A percentile compares a stretch with the other conserved stretches of the same genome.
Evolutionary conservation across 2,888 invertebrate genomes (phyloP).

Genomic region (Leptinotarsa haldemani): DNA sequence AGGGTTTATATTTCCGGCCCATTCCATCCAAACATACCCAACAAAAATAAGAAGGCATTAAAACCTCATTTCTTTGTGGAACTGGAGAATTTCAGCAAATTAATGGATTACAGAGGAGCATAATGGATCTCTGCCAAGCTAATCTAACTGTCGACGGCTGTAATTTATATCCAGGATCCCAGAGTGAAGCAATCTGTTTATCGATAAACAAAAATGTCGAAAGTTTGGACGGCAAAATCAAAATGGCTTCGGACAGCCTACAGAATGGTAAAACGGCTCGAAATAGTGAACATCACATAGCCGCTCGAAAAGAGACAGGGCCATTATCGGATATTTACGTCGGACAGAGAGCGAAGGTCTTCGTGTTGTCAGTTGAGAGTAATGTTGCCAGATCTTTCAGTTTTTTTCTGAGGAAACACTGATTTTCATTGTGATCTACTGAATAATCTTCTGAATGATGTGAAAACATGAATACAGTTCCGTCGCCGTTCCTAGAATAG

Average conservation of each 20-base stretch:
- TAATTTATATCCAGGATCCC: background rate
- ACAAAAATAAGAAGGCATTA: background rate
- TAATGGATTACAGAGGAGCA: background rate
- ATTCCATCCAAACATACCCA: background rate
- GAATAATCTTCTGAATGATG: too few species aligned
- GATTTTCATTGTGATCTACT: too few species aligned
- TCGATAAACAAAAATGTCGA: constrained; percentile 43
- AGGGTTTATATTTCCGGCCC: background rate
- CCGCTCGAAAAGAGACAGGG: constrained; percentile 45
- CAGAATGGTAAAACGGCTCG: constrained; percentile 36
- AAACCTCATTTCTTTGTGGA: background rate
- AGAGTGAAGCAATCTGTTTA: background rate
- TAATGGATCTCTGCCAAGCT: constrained; percentile 6
- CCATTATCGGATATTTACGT: constrained; percentile 31
- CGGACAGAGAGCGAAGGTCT: constrained; percentile 48
- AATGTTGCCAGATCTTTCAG: too few species aligned
- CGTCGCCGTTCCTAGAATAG: too few species aligned
- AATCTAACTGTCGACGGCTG: background rate
- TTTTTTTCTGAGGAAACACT: too few species aligned
- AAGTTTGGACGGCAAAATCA: constrained; percentile 55
- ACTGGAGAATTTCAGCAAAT: background rate
- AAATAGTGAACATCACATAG: constrained; percentile 28
- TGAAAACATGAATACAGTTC: too few species aligned
- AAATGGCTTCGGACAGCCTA: constrained; percentile 61
- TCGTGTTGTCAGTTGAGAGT: constrained; percentile 34